These are phyloP conservation scores for Gouania willdenowi DNA, from an alignment of 2,797 vertebrate genomes.

Conservation along the genomic window DNA sequence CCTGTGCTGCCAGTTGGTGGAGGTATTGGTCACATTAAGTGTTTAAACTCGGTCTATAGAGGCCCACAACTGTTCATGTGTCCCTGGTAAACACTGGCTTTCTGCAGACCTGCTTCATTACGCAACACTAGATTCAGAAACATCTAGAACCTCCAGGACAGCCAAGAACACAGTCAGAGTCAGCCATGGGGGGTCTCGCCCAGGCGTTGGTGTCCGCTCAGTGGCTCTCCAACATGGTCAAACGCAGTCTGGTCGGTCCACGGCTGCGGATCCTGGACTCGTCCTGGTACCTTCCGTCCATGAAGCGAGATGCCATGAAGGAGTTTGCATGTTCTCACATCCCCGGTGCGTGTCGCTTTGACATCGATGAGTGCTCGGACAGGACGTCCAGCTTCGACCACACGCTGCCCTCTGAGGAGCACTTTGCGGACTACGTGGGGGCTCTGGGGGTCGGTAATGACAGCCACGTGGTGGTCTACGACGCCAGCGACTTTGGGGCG, in stretches of 20 bases:
- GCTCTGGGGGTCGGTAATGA: conserved; percentile 76
- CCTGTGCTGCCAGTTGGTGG: too few species aligned
- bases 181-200: conserved; percentile 5
- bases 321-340: conserved; percentile 82
- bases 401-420: conserved; percentile 75
- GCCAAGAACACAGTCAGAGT: too few species aligned
- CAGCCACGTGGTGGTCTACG: conserved; percentile 88
- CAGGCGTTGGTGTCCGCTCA: conserved; percentile 27
- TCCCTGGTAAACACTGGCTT: too few species aligned
- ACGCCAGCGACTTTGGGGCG: conserved; percentile 78
- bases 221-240: conserved; percentile 80
- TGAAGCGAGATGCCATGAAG: conserved; percentile 68
- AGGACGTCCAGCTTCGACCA: conserved; percentile 74
- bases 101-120: too few species aligned
- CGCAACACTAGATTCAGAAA: too few species aligned
- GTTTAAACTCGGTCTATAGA: too few species aligned
- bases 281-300: conserved; percentile 84
- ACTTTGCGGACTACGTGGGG: conserved; percentile 80
- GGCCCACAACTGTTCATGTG: too few species aligned
- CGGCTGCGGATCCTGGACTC: conserved; percentile 78
- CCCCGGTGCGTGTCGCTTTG: conserved; percentile 83
- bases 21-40: too few species aligned
- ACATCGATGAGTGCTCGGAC: conserved; percentile 87
- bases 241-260: conserved; percentile 57
- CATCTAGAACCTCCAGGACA: too few species aligned